These are phyloP conservation scores for Salvator merianae DNA, from an alignment of 2,113 vertebrate species.

Conservation along the genomic window DNA sequence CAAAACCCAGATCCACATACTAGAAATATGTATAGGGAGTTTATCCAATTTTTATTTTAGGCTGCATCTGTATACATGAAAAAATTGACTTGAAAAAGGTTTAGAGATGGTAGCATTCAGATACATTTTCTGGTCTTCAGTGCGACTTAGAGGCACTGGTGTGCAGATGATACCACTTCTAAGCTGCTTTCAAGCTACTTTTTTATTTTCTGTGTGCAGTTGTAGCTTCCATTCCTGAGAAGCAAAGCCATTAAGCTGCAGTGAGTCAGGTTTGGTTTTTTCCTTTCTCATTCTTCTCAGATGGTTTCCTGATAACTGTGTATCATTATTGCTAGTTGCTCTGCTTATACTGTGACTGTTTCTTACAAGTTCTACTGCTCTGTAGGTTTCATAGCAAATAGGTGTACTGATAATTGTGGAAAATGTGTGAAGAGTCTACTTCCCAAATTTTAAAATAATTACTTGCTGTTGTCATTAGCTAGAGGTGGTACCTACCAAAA, in stretches of 20 bases:
- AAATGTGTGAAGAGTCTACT: constrained; percentile 9
- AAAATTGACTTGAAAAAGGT: too few relatives aligned
- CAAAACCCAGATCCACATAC: not conserved
- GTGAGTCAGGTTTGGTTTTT: not conserved
- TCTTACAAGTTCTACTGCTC: not conserved
- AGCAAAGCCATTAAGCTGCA: not conserved
- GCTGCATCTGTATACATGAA: too few relatives aligned
- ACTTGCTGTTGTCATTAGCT: constrained; percentile 38
- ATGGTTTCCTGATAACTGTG: not conserved
- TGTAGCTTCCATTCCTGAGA: not conserved
- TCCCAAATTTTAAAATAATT: constrained; percentile 31
- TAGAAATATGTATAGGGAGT: not conserved
- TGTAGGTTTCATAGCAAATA: not conserved
- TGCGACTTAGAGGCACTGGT: too few relatives aligned
- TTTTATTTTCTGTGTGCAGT: too few relatives aligned
- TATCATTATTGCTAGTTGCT: not conserved
- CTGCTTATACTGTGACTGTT: not conserved
- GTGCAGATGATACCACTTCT: too few relatives aligned
- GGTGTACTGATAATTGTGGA: not conserved
- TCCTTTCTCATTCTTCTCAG: not conserved
- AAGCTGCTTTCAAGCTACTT: too few relatives aligned
- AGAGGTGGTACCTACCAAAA: not conserved
- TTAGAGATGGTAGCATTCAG: too few relatives aligned
- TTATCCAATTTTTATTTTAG: not conserved
- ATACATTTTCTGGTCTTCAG: too few relatives aligned